phyloP scores from a whole-genome alignment of 2,888 invertebrate genomes.

The Machimus rusticus region DNA sequence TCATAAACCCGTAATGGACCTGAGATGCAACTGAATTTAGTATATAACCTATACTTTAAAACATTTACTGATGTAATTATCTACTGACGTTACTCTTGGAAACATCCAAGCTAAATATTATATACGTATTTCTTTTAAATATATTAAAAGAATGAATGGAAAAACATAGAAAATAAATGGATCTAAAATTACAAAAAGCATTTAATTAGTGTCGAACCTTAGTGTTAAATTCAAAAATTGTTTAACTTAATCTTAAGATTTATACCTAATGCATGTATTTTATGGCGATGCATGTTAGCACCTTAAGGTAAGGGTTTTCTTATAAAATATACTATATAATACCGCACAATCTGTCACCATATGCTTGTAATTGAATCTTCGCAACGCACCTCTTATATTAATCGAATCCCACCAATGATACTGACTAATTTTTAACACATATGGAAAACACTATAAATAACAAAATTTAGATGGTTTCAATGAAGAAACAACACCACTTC shows the following conservation, averaged over 20 bases:
- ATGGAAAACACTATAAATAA: neutral
- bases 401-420: neutral
- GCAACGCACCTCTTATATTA: neutral
- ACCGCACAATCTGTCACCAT: neutral
- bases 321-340: neutral
- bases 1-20: too few species aligned
- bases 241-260: neutral
- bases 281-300: neutral
- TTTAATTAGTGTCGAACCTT: slow-evolving; percentile 1
- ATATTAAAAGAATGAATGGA: too few species aligned
- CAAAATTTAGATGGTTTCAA: slow-evolving; percentile 38
- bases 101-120: neutral
- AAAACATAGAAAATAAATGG: too few species aligned
- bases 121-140: too few species aligned
- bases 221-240: neutral
- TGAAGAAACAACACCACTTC: slow-evolving; percentile 39
- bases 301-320: slow-evolving; percentile 11
- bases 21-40: too few species aligned
- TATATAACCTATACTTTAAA: too few species aligned
- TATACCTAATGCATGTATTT: neutral
- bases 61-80: too few species aligned
- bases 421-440: slow-evolving; percentile 16
- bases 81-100: neutral
- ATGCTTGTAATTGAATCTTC: neutral
- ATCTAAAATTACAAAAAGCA: neutral